These are phyloP conservation scores for Isichthys henryi DNA, from an alignment of 2,113 vertebrate species.

Conservation along the genomic window DNA sequence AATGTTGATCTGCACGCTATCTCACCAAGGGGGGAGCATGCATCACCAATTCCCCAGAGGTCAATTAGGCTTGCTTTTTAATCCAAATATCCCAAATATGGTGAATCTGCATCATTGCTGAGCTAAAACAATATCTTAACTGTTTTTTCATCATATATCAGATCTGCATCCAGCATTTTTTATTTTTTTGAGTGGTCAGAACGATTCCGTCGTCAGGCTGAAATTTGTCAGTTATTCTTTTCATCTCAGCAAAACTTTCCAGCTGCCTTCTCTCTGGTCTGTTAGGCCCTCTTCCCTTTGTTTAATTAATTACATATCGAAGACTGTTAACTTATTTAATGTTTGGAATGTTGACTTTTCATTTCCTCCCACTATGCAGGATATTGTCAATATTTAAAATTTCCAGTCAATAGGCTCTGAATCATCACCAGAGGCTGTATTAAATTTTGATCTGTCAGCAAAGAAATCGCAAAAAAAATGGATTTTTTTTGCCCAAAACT, in stretches of 20 bases:
- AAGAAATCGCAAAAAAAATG: slow-evolving; percentile 17
- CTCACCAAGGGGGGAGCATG: slow-evolving; percentile 36
- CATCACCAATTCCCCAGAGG: slow-evolving; percentile 44
- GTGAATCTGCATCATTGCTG: slow-evolving; percentile 20
- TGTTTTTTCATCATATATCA: slow-evolving; percentile 39
- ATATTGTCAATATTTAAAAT: slow-evolving; percentile 34
- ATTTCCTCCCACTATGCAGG: slow-evolving; percentile 27
- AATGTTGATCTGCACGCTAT: not conserved
- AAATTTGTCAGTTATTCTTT: not conserved
- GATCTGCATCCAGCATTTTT: slow-evolving; percentile 55
- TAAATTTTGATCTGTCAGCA: slow-evolving; percentile 33
- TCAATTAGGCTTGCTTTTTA: slow-evolving; percentile 62
- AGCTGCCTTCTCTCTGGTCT: not conserved
- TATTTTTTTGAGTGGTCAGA: slow-evolving; percentile 54
- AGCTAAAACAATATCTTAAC: slow-evolving; percentile 37
- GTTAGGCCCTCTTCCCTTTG: not conserved
- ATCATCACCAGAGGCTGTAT: slow-evolving; percentile 29
- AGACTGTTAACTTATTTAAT: slow-evolving; percentile 15
- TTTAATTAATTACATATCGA: slow-evolving; percentile 28
- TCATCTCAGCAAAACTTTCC: not conserved
- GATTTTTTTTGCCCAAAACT: not conserved
- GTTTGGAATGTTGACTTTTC: slow-evolving; percentile 25
- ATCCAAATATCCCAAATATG: slow-evolving; percentile 39
- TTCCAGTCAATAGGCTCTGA: slow-evolving; percentile 33
- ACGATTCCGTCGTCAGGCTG: not conserved